A percentile compares a stretch with the other conserved stretches of the same genome.
Conservation (phyloP, 1,140 invertebrate genomes). For the Maniola jurtina region DNA sequence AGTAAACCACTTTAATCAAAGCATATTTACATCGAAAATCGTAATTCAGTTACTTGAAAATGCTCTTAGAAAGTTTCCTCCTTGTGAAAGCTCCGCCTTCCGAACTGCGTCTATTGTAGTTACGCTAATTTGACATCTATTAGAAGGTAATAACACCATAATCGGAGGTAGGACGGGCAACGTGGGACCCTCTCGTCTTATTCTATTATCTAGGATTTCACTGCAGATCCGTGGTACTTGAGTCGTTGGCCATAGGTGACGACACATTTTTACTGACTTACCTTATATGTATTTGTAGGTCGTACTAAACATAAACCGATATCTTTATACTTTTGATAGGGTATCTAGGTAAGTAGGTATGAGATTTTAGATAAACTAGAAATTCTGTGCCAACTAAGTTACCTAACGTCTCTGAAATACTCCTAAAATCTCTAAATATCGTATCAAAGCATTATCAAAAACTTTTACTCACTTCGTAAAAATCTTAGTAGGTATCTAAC, state of each 20-base stretch:
- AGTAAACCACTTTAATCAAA: no score
- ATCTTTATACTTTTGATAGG: no score
- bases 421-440: no score
- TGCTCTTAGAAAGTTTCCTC: slow-evolving; percentile 1
- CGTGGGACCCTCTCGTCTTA: slow-evolving; percentile 48
- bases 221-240: slow-evolving; percentile 21
- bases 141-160: slow-evolving; percentile 23
- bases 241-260: slow-evolving; percentile 27
- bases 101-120: slow-evolving; percentile 7
- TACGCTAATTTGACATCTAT: slow-evolving; percentile 27
- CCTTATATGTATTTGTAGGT: background rate
- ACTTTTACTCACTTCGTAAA: no score
- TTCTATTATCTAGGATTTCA: slow-evolving; percentile 52
- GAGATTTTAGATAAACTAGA: no score
- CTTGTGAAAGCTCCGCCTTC: slow-evolving; percentile 22
- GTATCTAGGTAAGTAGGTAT: no score
- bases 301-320: no score
- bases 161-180: slow-evolving; percentile 10
- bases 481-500: no score
- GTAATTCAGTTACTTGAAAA: background rate
- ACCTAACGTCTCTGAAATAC: no score
- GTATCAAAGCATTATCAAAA: no score
- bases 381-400: no score
- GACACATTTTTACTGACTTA: slow-evolving; percentile 18
- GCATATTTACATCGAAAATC: no score